Evolutionary conservation across 2,888 invertebrate species (phyloP).

Genomic region (Actias luna): DNA sequence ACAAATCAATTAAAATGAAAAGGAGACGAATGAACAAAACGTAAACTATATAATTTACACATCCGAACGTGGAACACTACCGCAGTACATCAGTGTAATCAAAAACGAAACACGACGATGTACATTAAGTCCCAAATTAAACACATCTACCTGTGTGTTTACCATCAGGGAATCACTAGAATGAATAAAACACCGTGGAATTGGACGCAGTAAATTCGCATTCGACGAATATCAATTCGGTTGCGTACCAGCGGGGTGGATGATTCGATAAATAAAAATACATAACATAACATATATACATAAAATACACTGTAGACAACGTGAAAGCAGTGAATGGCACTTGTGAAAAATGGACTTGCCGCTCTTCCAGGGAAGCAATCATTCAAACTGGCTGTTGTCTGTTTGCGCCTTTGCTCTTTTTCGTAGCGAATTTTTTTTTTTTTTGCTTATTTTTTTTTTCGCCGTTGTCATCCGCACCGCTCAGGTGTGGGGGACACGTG

Average conservation of each 20-base stretch:
- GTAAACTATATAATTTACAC: constrained; percentile 47
- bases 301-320: constrained; percentile 75
- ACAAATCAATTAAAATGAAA: constrained; percentile 32
- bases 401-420: constrained; percentile 80
- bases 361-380: constrained; percentile 81
- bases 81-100: constrained; percentile 57
- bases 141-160: constrained; percentile 78
- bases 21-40: constrained; percentile 34
- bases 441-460: constrained; percentile 66
- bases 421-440: constrained; percentile 62
- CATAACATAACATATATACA: constrained; percentile 42
- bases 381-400: constrained; percentile 81
- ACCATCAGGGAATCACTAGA: constrained; percentile 77
- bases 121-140: constrained; percentile 81
- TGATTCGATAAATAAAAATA: constrained; percentile 71
- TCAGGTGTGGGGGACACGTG: constrained; percentile 80
- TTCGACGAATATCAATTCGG: constrained; percentile 79
- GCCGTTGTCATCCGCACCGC: constrained; percentile 76
- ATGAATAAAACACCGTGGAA: constrained; percentile 80
- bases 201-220: constrained; percentile 70
- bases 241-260: constrained; percentile 52
- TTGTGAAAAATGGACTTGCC: constrained; percentile 82
- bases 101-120: constrained; percentile 75
- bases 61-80: constrained; percentile 32
- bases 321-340: constrained; percentile 81